Conservation (phyloP, 2,113 vertebrate genomes). For the Gallinago media region DNA sequence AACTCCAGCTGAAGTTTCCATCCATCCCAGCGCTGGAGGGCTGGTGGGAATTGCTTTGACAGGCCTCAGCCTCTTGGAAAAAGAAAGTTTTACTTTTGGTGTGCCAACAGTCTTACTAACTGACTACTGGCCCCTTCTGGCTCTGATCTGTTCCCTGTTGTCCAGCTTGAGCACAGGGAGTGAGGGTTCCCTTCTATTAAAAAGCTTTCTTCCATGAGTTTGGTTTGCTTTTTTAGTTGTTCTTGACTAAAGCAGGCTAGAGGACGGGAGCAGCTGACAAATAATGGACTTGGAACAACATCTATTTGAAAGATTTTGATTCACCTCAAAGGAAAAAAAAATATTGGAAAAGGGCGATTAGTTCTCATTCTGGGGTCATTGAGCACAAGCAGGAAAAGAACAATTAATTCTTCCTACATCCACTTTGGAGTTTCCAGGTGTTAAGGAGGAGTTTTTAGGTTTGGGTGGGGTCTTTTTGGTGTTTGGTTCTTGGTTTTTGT, state of each 20-base stretch:
- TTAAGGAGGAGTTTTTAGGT: not conserved
- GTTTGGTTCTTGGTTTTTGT: not conserved
- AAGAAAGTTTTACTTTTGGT: not conserved
- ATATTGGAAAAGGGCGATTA: not conserved
- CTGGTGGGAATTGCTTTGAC: not conserved
- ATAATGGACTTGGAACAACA: not conserved
- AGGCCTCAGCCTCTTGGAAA: not conserved
- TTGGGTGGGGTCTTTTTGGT: not conserved
- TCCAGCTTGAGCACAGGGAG: not conserved
- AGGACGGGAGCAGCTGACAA: not conserved
- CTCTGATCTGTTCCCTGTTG: not conserved
- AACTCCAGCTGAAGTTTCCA: not conserved
- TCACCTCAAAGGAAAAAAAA: not conserved
- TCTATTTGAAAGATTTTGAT: not conserved
- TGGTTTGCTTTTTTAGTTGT: not conserved
- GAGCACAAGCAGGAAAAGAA: not conserved
- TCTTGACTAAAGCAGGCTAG: not conserved
- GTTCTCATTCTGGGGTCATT: not conserved
- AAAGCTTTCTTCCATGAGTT: not conserved
- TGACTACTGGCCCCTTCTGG: not conserved
- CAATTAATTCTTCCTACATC: not conserved
- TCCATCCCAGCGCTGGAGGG: not conserved
- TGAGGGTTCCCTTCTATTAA: not conserved
- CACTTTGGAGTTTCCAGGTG: not conserved
- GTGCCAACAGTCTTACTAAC: not conserved